Conservation (phyloP, 2,888 invertebrate species). For the Melangyna quadrimaculata region DNA sequence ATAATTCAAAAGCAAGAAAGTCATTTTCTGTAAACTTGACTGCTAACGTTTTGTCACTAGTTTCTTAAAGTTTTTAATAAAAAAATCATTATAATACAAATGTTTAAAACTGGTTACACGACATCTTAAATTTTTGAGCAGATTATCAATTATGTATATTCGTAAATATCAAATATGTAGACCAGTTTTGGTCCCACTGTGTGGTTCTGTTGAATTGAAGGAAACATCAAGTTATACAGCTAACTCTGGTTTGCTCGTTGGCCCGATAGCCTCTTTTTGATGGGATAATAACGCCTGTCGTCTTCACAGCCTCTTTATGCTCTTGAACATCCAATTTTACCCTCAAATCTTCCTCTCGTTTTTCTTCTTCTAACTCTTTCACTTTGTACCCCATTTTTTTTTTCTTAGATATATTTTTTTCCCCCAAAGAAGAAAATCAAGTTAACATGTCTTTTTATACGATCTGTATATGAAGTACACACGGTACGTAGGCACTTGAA, state of each 20-base stretch:
- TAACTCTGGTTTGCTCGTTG: constrained; percentile 46
- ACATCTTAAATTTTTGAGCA: too few species aligned
- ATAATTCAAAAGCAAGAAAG: too few species aligned
- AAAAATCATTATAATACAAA: too few species aligned
- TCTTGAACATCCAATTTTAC: constrained; percentile 33
- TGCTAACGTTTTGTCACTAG: too few species aligned
- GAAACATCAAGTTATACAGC: not conserved
- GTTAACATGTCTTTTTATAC: constrained; percentile 56
- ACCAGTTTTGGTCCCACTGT: constrained; percentile 15
- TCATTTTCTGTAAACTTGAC: too few species aligned
- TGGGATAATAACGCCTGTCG: constrained; percentile 63
- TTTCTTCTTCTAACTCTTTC: constrained; percentile 18
- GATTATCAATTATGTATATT: too few species aligned
- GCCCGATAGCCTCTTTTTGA: constrained; percentile 65
- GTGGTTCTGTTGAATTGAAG: not conserved
- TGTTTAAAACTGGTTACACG: too few species aligned
- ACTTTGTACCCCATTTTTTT: constrained; percentile 39
- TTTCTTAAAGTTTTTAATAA: too few species aligned
- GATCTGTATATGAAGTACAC: constrained; percentile 54
- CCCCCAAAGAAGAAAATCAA: constrained; percentile 44
- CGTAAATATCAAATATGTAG: too few species aligned
- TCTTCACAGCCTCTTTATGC: constrained; percentile 52
- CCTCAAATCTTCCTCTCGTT: not conserved
- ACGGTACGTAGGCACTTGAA: constrained; percentile 57
- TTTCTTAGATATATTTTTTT: not conserved